Base-by-base conservation (phyloP, 2,113 vertebrate genomes). In the Perca fluviatilis region DNA sequence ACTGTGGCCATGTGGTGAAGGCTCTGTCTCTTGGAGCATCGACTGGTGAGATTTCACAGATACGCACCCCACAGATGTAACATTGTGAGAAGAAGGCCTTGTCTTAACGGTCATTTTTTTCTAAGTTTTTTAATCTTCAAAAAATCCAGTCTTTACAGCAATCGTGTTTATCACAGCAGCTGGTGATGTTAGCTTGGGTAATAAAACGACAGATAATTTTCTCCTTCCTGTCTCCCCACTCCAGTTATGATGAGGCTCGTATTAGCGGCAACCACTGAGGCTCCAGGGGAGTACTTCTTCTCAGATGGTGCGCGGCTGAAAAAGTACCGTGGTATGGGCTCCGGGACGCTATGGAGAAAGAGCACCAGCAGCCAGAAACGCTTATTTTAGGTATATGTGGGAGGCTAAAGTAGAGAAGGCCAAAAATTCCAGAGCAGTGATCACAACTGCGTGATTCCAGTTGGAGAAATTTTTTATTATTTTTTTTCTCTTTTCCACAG, bases 211-310 rank as follows among this genome's bases (percentile, higher is more conserved):
- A 18, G 1, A 19, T 33, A 9, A 74, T 27, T 61, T 2, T 47
- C 14, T 64, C 36, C 25, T 15, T 64, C 36, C n/a, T 15, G 1
- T 82, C 33, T 71, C 64, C n/a, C 65, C 40, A 7, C 50, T 5
- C 1, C 87, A 98, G 97, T 98, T 53, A 98, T 98, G 97, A 98
- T 98, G 97, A n/a, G 97, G 97, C 74, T 98, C 97, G 6, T 91
- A n/a, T 98, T 98, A 70, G 97, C 97, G 0, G 97, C 97, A 27
- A 98, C 97, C 86, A 98, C 97, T 0, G 97, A 98, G 89, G 97
- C 97, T 9, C 97, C 97, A 0, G 97, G 97, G 0, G 97, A 98
- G 91, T 98, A 98, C 90, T 98, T 97, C 94, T 98, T 98, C 94
- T 97, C 97, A 0, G 97, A 98, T 0, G 97, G 97, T 0, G 97